These are phyloP conservation scores for Gymnobelideus leadbeateri DNA, from an alignment of 2,113 vertebrate species.

Conservation along the genomic window DNA sequence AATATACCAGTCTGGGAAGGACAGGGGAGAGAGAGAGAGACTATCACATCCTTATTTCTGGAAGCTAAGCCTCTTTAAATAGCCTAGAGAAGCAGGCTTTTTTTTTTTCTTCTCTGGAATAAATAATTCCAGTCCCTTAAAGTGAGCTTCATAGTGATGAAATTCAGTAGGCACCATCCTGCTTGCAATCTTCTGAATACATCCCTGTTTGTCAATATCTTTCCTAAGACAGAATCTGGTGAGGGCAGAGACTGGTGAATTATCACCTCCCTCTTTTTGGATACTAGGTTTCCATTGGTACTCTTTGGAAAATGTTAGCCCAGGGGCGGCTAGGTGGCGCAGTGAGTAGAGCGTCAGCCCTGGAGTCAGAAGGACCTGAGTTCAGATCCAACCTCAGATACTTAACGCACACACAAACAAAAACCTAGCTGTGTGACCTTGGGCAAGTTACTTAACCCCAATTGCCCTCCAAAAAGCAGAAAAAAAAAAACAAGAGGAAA, in stretches of 20 bases:
- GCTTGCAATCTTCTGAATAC: background rate
- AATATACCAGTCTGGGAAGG: background rate
- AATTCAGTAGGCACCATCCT: background rate
- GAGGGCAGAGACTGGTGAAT: background rate
- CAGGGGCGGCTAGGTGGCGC: no score
- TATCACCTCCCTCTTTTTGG: background rate
- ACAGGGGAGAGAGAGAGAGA: background rate
- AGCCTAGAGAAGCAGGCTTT: background rate
- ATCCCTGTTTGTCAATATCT: background rate
- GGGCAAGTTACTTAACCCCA: no score
- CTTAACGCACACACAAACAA: no score
- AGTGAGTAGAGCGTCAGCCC: no score
- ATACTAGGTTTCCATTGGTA: background rate
- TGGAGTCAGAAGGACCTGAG: no score
- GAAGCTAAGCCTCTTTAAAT: background rate
- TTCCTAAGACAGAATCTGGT: background rate
- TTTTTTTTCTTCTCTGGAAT: background rate
- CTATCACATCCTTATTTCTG: background rate
- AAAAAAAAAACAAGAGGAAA: no score
- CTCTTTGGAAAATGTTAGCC: slow-evolving; percentile 44
- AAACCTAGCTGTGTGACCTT: no score
- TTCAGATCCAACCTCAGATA: no score
- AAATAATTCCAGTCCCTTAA: background rate
- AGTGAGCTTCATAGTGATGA: background rate
- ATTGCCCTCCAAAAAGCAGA: no score